These are phyloP conservation scores for Seriola rivoliana DNA, from an alignment of 2,113 vertebrate genomes.

Conservation along the genomic window DNA sequence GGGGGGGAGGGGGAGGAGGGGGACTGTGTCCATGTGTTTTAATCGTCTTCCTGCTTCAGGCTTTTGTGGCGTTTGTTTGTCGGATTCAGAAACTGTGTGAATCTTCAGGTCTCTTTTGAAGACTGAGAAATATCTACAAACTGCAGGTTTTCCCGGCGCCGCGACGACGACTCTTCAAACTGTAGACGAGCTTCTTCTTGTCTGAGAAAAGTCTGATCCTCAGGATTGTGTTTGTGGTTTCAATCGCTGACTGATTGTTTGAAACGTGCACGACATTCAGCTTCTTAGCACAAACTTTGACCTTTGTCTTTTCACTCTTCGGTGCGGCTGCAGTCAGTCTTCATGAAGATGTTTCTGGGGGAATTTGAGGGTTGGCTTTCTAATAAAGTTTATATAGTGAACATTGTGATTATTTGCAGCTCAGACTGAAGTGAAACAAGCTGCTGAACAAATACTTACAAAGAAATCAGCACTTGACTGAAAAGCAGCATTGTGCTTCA, in stretches of 20 bases:
- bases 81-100: background rate
- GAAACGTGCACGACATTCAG: slow-evolving; percentile 23
- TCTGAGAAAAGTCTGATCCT: slow-evolving; percentile 12
- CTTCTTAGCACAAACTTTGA: background rate
- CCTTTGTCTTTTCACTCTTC: too few relatives aligned
- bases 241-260: background rate
- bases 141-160: background rate
- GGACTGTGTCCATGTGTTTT: background rate
- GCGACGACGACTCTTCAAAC: background rate
- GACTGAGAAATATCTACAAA: background rate
- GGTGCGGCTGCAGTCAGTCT: too few relatives aligned
- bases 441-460: background rate
- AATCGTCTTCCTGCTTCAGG: slow-evolving; percentile 47
- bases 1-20: too few relatives aligned
- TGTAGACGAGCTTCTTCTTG: background rate
- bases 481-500: background rate
- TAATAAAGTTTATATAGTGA: too few relatives aligned
- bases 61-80: slow-evolving; percentile 3
- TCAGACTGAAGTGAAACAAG: too few relatives aligned
- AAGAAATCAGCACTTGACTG: background rate
- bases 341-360: too few relatives aligned
- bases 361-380: too few relatives aligned
- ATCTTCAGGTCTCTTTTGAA: background rate
- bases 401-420: too few relatives aligned
- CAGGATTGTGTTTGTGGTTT: slow-evolving; percentile 31